A percentile compares a stretch with the other conserved stretches of the same genome.
These are phyloP conservation scores for Bombus picipes DNA, from an alignment of 1,140 invertebrate species.

Conservation along the genomic window DNA sequence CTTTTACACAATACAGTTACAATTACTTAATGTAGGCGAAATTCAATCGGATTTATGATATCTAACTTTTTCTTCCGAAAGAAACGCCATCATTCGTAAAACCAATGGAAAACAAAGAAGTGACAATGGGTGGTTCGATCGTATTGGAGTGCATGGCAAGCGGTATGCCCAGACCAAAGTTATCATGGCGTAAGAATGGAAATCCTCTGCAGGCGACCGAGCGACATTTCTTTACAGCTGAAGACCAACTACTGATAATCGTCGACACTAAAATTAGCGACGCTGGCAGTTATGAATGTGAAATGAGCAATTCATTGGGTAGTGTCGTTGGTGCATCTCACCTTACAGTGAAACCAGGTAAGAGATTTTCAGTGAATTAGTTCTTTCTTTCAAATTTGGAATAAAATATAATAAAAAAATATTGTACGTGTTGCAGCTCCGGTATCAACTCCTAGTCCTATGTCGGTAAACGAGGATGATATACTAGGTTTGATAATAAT, in stretches of 20 bases:
- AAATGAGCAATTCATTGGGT: conserved; percentile 93
- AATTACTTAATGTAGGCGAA: neutral
- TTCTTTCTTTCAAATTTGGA: neutral
- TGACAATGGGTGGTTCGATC: conserved; percentile 89
- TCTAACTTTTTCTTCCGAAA: conserved; percentile 65
- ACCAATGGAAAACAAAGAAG: conserved; percentile 92
- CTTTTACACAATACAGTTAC: neutral
- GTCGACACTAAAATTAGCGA: conserved; percentile 90
- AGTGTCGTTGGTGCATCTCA: conserved; percentile 84
- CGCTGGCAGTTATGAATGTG: conserved; percentile 94
- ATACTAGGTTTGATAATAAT: conserved; percentile 94
- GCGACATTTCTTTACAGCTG: conserved; percentile 91
- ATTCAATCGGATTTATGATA: neutral
- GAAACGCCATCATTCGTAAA: conserved; percentile 93
- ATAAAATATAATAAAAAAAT: neutral
- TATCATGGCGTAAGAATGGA: conserved; percentile 95
- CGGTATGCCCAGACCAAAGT: conserved; percentile 92
- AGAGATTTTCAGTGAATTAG: neutral
- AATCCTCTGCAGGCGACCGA: conserved; percentile 87
- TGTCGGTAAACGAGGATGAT: conserved; percentile 85
- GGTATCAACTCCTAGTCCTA: conserved; percentile 62
- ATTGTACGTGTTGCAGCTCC: conserved; percentile 68
- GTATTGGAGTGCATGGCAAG: conserved; percentile 94
- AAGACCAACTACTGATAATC: conserved; percentile 94
- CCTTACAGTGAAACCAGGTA: conserved; percentile 84